These are phyloP conservation scores for Drosophila barbarae DNA, from an alignment of 2,888 invertebrate species.

Conservation along the genomic window DNA sequence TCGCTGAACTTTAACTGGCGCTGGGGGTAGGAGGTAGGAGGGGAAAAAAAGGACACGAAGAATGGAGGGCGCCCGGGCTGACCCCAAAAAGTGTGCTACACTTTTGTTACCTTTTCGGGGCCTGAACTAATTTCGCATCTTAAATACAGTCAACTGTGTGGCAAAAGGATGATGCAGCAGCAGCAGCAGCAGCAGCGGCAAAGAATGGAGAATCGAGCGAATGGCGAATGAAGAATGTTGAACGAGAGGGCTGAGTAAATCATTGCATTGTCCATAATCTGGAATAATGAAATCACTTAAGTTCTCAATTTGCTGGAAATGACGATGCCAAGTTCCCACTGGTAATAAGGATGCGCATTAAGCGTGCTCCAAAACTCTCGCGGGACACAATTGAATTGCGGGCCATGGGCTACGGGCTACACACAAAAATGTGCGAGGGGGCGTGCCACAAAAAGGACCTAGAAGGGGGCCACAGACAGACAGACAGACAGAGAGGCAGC, in stretches of 20 bases:
- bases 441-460: constrained; percentile 14
- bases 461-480: neutral
- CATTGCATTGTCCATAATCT: constrained; percentile 73
- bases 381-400: constrained; percentile 69
- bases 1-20: constrained; percentile 37
- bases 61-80: constrained; percentile 5
- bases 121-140: constrained; percentile 43
- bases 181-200: neutral
- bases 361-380: constrained; percentile 63
- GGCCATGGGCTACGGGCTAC: constrained; percentile 42
- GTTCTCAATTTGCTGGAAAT: constrained; percentile 73
- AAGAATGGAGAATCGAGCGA: too few species aligned
- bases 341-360: constrained; percentile 72
- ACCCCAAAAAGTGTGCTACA: constrained; percentile 39
- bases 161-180: constrained; percentile 12
- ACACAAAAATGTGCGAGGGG: constrained; percentile 15
- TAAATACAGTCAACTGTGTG: constrained; percentile 40
- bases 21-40: neutral
- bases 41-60: neutral
- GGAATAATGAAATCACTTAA: constrained; percentile 76
- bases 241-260: constrained; percentile 58
- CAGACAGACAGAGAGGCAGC: constrained; percentile 3
- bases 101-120: constrained; percentile 31
- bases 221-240: neutral
- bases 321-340: constrained; percentile 60